Conservation (phyloP, 2,797 vertebrate species). For the Pteronotus mesoamericanus region DNA sequence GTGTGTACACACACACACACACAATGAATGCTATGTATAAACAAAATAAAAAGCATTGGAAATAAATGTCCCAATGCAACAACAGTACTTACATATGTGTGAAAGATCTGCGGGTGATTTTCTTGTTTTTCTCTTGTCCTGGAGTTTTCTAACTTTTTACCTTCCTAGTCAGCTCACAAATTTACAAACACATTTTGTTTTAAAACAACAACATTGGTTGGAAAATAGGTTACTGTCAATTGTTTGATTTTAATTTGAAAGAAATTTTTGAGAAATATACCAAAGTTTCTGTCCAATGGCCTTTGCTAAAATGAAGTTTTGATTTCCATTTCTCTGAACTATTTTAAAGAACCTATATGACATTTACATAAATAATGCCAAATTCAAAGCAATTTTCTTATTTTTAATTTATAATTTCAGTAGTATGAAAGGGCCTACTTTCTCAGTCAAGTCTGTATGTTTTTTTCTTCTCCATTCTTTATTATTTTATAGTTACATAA, state of each 20-base stretch:
- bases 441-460: background rate
- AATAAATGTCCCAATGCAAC: background rate
- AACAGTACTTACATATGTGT: background rate
- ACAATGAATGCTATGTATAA: background rate
- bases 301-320: background rate
- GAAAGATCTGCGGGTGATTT: background rate
- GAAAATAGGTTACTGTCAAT: background rate
- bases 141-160: background rate
- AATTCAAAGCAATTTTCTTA: background rate
- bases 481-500: background rate
- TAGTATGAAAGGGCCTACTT: background rate
- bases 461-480: background rate
- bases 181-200: background rate
- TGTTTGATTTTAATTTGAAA: conserved; percentile 9
- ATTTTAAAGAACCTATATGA: background rate
- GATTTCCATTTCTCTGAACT: background rate
- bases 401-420: background rate
- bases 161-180: background rate
- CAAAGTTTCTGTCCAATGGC: background rate
- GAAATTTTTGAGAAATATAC: background rate
- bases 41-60: background rate
- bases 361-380: background rate
- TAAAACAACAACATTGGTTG: background rate
- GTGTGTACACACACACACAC: too few relatives aligned
- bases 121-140: background rate